phyloP scores from a whole-genome alignment of 2,797 vertebrate genomes.

The Luscinia luscinia region DNA sequence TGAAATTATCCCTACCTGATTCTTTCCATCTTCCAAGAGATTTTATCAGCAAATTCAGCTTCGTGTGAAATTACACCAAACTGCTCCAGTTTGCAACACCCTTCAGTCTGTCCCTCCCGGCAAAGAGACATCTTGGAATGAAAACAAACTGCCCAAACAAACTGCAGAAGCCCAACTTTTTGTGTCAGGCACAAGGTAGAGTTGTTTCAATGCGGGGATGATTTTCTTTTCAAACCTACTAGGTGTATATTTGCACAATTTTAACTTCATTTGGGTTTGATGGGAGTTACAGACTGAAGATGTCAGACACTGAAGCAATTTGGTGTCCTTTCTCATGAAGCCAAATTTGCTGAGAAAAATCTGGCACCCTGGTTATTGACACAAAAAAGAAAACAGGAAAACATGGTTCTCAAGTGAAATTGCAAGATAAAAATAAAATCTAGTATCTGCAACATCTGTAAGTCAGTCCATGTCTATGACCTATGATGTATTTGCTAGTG shows the following conservation, averaged over 20 bases:
- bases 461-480: not conserved
- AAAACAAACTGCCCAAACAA: not conserved
- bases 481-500: not conserved
- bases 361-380: not conserved
- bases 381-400: rapidly evolving
- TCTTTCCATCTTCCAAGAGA: not conserved
- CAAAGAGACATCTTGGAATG: not conserved
- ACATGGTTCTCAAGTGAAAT: not conserved
- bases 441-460: not conserved
- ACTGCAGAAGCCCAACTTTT: not conserved
- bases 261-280: not conserved
- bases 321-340: not conserved
- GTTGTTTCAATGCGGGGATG: not conserved
- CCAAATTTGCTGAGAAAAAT: not conserved
- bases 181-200: not conserved
- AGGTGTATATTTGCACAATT: no score
- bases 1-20: not conserved
- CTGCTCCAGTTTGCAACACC: not conserved
- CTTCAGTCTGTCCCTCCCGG: not conserved
- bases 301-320: not conserved
- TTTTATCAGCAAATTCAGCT: not conserved
- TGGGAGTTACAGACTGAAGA: not conserved
- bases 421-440: not conserved
- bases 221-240: not conserved
- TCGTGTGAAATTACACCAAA: not conserved